Conservation (phyloP, 2,888 invertebrate species). For the Syrista parreyssii region DNA sequence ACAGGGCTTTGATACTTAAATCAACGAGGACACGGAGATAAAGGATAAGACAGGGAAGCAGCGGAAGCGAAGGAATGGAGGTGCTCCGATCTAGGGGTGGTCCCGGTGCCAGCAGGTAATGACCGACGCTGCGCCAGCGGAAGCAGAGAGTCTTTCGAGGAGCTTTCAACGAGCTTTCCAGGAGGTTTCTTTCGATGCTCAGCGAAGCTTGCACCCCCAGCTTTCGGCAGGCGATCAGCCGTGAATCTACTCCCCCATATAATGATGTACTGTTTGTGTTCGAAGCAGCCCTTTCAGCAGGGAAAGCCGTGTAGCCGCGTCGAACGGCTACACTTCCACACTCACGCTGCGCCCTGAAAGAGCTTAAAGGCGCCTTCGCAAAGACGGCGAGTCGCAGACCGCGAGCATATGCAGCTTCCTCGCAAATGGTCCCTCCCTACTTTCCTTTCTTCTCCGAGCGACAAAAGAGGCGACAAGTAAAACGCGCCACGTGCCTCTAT, state of each 20-base stretch:
- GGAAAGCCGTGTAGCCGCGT: not conserved
- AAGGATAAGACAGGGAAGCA: not conserved
- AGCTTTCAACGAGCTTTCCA: not conserved
- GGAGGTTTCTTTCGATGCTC: constrained; percentile 46
- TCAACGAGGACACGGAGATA: not conserved
- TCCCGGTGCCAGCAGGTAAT: not conserved
- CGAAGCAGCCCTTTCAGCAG: not conserved
- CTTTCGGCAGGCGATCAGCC: constrained; percentile 51
- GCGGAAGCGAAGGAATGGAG: not conserved
- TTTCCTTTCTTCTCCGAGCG: not conserved
- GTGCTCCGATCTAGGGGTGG: not conserved
- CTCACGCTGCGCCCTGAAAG: not conserved
- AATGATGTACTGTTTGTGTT: constrained; percentile 46
- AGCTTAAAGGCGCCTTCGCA: not conserved
- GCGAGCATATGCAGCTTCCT: not conserved
- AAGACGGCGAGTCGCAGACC: no score
- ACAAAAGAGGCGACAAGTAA: not conserved
- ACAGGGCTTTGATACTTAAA: not conserved
- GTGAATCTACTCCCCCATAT: constrained; percentile 50
- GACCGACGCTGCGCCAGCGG: not conserved
- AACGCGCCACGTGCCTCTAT: not conserved
- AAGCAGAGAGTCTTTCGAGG: not conserved
- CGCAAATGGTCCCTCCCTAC: not conserved
- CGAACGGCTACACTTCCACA: not conserved
- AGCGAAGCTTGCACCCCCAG: constrained; percentile 44